Conservation (phyloP, 2,888 invertebrate genomes). For the Ectemnius continuus region DNA sequence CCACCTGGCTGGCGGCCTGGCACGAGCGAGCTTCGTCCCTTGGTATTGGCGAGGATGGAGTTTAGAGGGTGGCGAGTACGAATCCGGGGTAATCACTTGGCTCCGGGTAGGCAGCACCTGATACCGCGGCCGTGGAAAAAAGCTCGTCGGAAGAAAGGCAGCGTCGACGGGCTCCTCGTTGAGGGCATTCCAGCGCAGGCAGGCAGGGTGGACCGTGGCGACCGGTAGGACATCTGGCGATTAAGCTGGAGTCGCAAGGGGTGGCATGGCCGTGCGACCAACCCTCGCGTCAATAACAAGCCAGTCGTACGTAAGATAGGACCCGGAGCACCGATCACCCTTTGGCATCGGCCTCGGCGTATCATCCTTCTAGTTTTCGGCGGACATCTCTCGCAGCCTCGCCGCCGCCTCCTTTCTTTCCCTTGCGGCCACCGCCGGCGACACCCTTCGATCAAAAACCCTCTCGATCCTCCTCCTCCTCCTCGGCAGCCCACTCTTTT, state of each 20-base stretch:
- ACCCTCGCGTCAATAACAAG: constrained; percentile 65
- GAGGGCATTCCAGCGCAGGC: constrained; percentile 63
- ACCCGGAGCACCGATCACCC: background rate
- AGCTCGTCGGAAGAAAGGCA: constrained; percentile 47
- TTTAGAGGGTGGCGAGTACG: background rate
- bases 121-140: constrained; percentile 39
- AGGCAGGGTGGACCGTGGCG: constrained; percentile 69
- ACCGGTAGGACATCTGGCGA: constrained; percentile 68
- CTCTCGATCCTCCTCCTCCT: too few species aligned
- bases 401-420: too few species aligned
- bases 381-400: too few species aligned
- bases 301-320: constrained; percentile 14
- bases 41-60: constrained; percentile 13
- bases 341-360: background rate
- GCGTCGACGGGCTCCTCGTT: constrained; percentile 56
- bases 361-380: constrained; percentile 19
- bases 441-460: too few species aligned
- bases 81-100: constrained; percentile 29
- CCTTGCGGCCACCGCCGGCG: too few species aligned
- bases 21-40: constrained; percentile 3
- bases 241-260: constrained; percentile 47
- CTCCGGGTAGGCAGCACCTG: constrained; percentile 33
- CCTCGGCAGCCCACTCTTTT: background rate
- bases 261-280: constrained; percentile 66
- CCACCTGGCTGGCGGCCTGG: constrained; percentile 34